Evolutionary conservation across 53 echinoderm and acorn worm species (phyloP), one percentile per base, ranked within the genome.

Genomic region (Hippasteria phrygiana): DNA sequence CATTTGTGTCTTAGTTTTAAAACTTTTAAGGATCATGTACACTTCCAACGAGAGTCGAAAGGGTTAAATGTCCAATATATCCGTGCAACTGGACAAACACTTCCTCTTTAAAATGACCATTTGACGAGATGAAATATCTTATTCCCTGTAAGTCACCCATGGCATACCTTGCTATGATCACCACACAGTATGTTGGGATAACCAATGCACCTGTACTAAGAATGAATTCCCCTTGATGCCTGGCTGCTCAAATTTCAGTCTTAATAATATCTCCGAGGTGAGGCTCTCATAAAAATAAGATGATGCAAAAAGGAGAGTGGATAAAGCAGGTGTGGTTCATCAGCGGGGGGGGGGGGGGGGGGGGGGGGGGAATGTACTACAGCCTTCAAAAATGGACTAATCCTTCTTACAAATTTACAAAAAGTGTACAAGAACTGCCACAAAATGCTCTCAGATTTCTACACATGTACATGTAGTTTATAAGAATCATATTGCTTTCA

Each of bases 11-110:
- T n/a, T n/a, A n/a, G n/a, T n/a, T n/a, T n/a, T n/a, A n/a, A n/a
- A n/a, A n/a, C n/a, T n/a, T n/a, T n/a, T n/a, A n/a, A n/a, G n/a
- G n/a, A n/a, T n/a, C n/a, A n/a, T n/a, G n/a, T n/a, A n/a, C n/a
- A n/a, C n/a, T n/a, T n/a, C n/a, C n/a, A n/a, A n/a, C n/a, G n/a
- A n/a, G n/a, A n/a, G n/a, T n/a, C n/a, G n/a, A n/a, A n/a, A n/a
- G n/a, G n/a, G n/a, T n/a, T n/a, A n/a, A n/a, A n/a, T n/a, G 59
- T 59, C 1, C 59, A 59, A 59, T 26, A 36, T 11, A 3, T 36
- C 34, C 17, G 36, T 14, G 34, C 69, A 67, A 67, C 69, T 67
- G 69, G 36, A 67, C 33, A 67, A 67, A 67, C 69, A 67, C 14
- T 35, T 4, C 32, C 3, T 34, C 16, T 1, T 67, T 32, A 22